phyloP scores from a whole-genome alignment of 2,113 vertebrate genomes.

The Bettongia penicillata region DNA sequence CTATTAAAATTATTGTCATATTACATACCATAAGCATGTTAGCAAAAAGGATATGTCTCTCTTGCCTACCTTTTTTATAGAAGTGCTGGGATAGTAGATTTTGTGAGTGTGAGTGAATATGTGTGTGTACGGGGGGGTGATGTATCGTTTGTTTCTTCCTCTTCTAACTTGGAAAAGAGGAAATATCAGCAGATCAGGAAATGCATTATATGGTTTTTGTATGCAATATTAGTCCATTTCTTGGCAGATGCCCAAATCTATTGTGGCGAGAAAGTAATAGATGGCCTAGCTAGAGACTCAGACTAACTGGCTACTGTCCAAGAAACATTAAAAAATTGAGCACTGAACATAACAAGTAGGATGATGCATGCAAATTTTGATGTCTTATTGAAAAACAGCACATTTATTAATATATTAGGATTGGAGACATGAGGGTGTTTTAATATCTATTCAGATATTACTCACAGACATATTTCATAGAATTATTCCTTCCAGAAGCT shows the following conservation, averaged over 20 bases:
- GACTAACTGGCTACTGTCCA: constrained; percentile 86
- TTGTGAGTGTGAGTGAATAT: not conserved
- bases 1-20: not conserved
- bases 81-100: not conserved
- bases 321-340: constrained; percentile 86
- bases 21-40: not conserved
- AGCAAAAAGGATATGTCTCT: not conserved
- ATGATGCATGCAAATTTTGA: constrained; percentile 87
- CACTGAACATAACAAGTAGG: constrained; percentile 86
- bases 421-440: constrained; percentile 79
- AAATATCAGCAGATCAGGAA: constrained; percentile 79
- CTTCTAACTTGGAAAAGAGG: constrained; percentile 53
- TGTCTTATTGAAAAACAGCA: constrained; percentile 86
- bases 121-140: not conserved
- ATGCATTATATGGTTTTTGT: constrained; percentile 77
- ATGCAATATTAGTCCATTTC: constrained; percentile 85
- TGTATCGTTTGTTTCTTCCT: constrained; percentile 25
- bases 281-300: constrained; percentile 87
- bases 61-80: not conserved
- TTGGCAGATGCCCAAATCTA: constrained; percentile 86
- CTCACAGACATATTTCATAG: constrained; percentile 71
- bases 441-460: constrained; percentile 79
- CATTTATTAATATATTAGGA: constrained; percentile 86
- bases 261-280: constrained; percentile 88
- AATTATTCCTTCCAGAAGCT: constrained; percentile 71